Evolutionary conservation across 2,113 vertebrate genomes (phyloP).

Genomic region (Opisthocomus hoazin): DNA sequence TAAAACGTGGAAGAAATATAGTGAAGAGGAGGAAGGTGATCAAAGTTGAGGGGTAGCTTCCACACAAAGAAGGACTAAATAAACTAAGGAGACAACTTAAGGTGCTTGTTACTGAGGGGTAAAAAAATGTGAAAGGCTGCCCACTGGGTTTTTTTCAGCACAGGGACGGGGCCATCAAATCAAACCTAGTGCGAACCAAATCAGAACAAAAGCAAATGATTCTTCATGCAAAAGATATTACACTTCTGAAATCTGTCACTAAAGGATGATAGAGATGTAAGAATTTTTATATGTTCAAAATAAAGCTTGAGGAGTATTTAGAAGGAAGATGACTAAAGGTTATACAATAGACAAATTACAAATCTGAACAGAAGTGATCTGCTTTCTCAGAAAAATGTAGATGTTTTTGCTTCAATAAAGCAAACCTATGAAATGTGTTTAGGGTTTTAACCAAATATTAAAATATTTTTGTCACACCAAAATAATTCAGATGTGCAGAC

Average conservation of each 20-base stretch:
- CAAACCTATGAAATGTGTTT: background rate
- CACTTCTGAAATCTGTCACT: background rate
- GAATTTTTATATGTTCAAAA: background rate
- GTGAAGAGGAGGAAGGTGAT: background rate
- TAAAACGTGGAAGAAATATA: background rate
- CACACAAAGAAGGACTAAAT: background rate
- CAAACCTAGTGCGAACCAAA: background rate
- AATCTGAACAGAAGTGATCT: background rate
- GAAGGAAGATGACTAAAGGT: background rate
- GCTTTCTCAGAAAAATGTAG: background rate
- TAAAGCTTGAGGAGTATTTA: background rate
- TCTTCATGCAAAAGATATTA: background rate
- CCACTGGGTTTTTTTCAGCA: background rate
- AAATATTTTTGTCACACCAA: background rate
- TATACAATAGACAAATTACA: background rate
- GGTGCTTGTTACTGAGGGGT: background rate
- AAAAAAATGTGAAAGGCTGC: background rate
- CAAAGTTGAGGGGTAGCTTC: background rate
- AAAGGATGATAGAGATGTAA: background rate
- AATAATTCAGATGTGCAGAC: background rate
- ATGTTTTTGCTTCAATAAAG: background rate
- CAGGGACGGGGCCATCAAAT: background rate
- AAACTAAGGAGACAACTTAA: background rate
- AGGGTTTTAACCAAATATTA: background rate
- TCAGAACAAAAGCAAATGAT: background rate